Conservation (phyloP, 2,113 vertebrate genomes). For the Megaceryle torquata region DNA sequence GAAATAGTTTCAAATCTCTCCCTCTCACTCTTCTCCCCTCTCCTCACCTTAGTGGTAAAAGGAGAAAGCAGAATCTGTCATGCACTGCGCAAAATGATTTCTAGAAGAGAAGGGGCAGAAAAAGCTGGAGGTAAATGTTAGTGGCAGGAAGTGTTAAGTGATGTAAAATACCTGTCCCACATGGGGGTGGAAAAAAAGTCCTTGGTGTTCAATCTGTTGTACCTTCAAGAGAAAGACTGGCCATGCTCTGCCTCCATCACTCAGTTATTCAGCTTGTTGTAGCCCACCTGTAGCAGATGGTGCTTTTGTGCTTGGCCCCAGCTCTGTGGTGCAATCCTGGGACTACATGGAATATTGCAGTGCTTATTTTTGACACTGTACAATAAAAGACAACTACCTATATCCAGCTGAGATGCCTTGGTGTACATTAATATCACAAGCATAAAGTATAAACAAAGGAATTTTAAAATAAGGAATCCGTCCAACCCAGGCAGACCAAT, state of each 20-base stretch:
- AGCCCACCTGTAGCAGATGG: neutral
- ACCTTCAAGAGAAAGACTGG: neutral
- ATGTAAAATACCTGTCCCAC: neutral
- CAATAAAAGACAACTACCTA: neutral
- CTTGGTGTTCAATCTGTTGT: neutral
- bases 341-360: neutral
- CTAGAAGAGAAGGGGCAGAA: neutral
- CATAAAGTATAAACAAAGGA: neutral
- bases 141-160: neutral
- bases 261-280: fast-evolving
- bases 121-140: neutral
- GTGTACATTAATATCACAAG: neutral
- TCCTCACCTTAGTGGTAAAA: fast-evolving
- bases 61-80: neutral
- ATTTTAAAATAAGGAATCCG: neutral
- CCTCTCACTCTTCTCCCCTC: neutral
- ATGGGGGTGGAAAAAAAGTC: neutral
- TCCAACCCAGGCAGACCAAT: neutral
- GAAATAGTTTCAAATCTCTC: neutral
- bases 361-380: neutral
- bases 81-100: neutral
- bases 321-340: neutral
- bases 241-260: neutral
- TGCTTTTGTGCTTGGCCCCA: neutral
- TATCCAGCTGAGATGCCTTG: neutral